These are phyloP conservation scores for Saimiri boliviensis DNA, from an alignment of 2,113 vertebrate species.

Conservation along the genomic window DNA sequence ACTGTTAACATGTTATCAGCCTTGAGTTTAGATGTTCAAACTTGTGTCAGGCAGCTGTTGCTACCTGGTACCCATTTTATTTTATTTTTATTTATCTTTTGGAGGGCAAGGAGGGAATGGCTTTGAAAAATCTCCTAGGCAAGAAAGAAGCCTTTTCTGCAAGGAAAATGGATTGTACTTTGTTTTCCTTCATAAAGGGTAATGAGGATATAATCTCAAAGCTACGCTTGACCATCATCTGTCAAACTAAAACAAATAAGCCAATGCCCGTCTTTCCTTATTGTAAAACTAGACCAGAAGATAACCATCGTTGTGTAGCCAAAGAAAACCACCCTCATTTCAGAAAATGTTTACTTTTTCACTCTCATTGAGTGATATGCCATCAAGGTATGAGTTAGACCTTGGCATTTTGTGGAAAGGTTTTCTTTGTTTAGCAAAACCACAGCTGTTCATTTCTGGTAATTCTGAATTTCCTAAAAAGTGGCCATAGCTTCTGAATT, in stretches of 20 bases:
- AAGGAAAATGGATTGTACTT: not conserved
- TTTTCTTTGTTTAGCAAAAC: constrained; percentile 25
- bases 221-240: not conserved
- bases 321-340: not conserved
- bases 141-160: constrained; percentile 25
- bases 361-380: not conserved
- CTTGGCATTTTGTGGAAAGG: not conserved
- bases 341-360: constrained; percentile 13
- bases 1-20: not conserved
- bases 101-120: not conserved
- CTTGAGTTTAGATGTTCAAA: not conserved
- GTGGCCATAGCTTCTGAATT: not conserved
- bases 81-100: constrained; percentile 51
- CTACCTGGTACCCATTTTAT: not conserved
- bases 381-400: not conserved
- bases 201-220: not conserved
- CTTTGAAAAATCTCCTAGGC: constrained; percentile 23
- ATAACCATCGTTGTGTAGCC: not conserved
- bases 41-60: not conserved
- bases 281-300: not conserved
- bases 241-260: constrained; percentile 20
- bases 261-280: not conserved
- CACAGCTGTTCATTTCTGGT: not conserved
- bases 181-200: constrained; percentile 6
- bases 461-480: not conserved